Base-by-base conservation (phyloP, 2,888 invertebrate species). In the Eristalis pertinax region DNA sequence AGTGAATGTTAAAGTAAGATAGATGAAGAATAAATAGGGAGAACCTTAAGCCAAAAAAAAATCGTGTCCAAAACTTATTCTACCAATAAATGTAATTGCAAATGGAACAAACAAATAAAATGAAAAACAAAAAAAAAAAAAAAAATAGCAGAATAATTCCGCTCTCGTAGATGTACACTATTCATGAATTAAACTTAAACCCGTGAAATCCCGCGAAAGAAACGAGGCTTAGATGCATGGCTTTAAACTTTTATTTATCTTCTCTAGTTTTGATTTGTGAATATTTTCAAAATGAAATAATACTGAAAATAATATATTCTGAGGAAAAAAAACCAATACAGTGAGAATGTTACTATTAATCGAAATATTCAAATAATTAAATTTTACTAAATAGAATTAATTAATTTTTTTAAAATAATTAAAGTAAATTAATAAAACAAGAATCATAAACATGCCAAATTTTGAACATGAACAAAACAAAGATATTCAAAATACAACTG, bases 281-380 rank as follows among this genome's bases (percentile, higher is more conserved):
- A 67, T 62, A 69, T 13, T 11, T 15, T 32, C 19, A n/a, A 62
- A 70, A 70, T 62, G 50, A 24, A 75, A 32, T 64, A 75, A 8
- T 13, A 64, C 7, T 38, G 60, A 62, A 72, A 32, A 32, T 43
- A 56, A 74, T 63, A 29, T 73, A 74, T 73, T 81, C 64, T 77
- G 77, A 86, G 62, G 78, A 77, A 77, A 26, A n/a, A 26, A 85
- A 68, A 81, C 84, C 74, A 80, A 75, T 72, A 81, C 73, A 82
- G 82, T 86, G 85, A 82, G 74, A 75, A 75, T 86, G 86, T 77
- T 74, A 78, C 78, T 77, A 74, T 86, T 86, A 82, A 82, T 82
- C 86, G 86, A 82, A 86, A 82, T 86, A 82, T 75, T 86, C 68
- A 72, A 80, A 81, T 50, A 70, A 86, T 69, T 81, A 86, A 63